Evolutionary conservation across 2,113 vertebrate species (phyloP).

Genomic region (Cynocephalus volans): DNA sequence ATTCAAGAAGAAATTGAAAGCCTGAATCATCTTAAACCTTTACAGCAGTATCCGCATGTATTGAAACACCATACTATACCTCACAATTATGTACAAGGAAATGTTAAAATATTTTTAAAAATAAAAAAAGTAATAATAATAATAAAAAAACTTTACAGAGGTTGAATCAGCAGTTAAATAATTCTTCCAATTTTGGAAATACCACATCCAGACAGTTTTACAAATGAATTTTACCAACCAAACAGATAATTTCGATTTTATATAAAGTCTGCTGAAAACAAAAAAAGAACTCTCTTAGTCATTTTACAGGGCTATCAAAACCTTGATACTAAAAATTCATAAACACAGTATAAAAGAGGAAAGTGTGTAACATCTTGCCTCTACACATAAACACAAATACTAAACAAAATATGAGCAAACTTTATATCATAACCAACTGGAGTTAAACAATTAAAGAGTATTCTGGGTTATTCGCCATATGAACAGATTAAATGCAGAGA

Average conservation of each 20-base stretch:
- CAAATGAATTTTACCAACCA: conserved; percentile 9
- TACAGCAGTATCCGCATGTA: not conserved
- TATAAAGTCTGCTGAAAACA: not conserved
- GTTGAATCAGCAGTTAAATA: not conserved
- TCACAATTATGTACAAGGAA: too few relatives aligned
- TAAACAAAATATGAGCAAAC: not conserved
- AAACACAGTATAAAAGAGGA: not conserved
- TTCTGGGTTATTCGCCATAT: not conserved
- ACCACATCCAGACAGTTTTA: not conserved
- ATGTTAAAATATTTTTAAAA: too few relatives aligned
- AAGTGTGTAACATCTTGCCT: not conserved
- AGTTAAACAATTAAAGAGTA: conserved; percentile 11
- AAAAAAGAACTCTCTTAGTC: not conserved
- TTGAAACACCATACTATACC: too few relatives aligned
- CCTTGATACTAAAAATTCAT: not conserved
- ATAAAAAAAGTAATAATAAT: too few relatives aligned
- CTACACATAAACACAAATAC: not conserved
- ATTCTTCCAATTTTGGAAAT: not conserved
- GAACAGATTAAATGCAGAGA: not conserved
- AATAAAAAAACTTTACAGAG: not conserved
- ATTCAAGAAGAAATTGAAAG: not conserved
- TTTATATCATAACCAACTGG: not conserved
- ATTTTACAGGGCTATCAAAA: not conserved
- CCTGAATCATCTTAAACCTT: not conserved
- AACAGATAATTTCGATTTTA: not conserved